These are phyloP conservation scores for Coreius guichenoti DNA, from an alignment of 2,797 vertebrate genomes.

Conservation along the genomic window DNA sequence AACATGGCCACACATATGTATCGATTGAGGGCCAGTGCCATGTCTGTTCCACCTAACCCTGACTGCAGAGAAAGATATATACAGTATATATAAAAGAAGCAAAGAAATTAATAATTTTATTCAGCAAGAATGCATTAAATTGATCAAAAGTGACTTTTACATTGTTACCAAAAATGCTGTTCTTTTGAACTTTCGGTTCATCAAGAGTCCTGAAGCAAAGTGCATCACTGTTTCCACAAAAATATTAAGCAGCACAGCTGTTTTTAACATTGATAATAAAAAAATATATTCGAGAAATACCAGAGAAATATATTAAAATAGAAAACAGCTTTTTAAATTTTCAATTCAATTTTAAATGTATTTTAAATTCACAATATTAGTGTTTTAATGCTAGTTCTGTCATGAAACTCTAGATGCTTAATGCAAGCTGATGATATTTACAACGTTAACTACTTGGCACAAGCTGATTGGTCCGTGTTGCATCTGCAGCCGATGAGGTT, in stretches of 20 bases:
- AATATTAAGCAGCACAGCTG: background rate
- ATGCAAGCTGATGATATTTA: too few relatives aligned
- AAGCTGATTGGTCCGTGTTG: too few relatives aligned
- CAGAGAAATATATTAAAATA: background rate
- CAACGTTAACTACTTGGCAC: too few relatives aligned
- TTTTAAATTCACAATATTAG: too few relatives aligned
- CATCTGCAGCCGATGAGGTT: too few relatives aligned
- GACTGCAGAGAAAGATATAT: constrained; percentile 70
- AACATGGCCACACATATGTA: constrained; percentile 91
- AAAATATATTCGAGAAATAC: too few relatives aligned
- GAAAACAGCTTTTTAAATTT: background rate
- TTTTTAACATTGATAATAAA: background rate
- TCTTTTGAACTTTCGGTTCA: background rate
- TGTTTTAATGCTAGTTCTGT: too few relatives aligned
- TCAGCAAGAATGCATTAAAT: background rate
- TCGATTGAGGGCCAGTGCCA: constrained; percentile 94
- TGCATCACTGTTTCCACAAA: background rate
- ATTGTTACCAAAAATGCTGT: background rate
- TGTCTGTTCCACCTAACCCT: constrained; percentile 90
- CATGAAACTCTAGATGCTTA: too few relatives aligned
- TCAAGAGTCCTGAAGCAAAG: background rate
- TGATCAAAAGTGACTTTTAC: background rate
- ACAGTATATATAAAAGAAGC: background rate
- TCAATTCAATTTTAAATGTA: too few relatives aligned
- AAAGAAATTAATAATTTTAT: background rate